A percentile compares a stretch with the other conserved stretches of the same genome.
These are phyloP conservation scores for Bradysia coprophila DNA, from an alignment of 1,140 invertebrate genomes.

Conservation along the genomic window DNA sequence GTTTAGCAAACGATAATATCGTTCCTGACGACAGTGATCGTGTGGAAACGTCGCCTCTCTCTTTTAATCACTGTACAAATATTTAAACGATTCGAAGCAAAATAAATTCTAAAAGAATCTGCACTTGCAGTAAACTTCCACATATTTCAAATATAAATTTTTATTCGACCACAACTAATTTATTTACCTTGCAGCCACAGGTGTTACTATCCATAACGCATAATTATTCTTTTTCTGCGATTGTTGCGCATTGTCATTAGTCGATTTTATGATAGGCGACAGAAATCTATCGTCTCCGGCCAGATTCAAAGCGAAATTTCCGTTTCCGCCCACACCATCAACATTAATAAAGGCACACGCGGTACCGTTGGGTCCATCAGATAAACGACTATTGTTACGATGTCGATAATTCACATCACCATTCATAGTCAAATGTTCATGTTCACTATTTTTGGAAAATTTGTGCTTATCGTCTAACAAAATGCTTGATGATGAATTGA, in stretches of 20 bases:
- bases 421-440: neutral
- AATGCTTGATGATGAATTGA: constrained; percentile 18
- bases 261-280: neutral
- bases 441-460: neutral
- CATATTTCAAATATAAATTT: too few species aligned
- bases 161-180: too few species aligned
- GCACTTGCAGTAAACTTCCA: too few species aligned
- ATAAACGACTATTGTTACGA: neutral
- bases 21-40: too few species aligned
- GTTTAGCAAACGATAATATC: too few species aligned
- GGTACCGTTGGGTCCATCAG: too few species aligned
- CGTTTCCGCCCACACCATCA: neutral
- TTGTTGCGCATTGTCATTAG: neutral
- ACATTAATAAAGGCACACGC: neutral
- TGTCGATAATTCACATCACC: neutral
- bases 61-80: too few species aligned
- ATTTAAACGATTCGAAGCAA: too few species aligned
- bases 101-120: too few species aligned
- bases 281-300: neutral
- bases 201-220: constrained; percentile 21
- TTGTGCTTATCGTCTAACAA: constrained; percentile 1
- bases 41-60: too few species aligned
- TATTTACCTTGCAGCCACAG: constrained; percentile 22
- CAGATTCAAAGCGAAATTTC: neutral
- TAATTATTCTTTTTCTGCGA: constrained; percentile 7